Evolutionary conservation across 2,113 vertebrate species (phyloP).

Genomic region (Columba livia): DNA sequence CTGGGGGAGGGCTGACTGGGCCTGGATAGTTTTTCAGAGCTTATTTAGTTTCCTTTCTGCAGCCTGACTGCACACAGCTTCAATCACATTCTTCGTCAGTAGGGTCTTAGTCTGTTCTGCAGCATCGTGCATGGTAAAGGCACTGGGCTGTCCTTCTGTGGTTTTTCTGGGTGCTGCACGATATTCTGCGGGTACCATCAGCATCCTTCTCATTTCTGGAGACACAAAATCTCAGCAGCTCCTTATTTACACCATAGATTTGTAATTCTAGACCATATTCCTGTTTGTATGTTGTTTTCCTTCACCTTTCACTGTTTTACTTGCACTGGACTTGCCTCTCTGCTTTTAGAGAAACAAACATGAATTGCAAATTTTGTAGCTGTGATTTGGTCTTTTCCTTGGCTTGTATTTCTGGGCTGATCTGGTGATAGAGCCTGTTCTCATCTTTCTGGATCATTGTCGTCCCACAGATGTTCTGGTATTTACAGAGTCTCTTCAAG

Average conservation of each 20-base stretch:
- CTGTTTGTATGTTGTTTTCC: neutral
- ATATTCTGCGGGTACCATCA: neutral
- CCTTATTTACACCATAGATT: neutral
- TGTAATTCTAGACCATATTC: neutral
- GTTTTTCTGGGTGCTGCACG: neutral
- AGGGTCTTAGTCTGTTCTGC: neutral
- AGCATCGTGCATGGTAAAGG: neutral
- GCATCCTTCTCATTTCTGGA: neutral
- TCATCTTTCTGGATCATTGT: neutral
- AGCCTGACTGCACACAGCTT: neutral
- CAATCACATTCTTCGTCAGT: neutral
- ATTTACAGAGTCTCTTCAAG: neutral
- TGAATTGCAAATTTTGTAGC: neutral
- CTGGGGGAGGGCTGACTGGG: neutral
- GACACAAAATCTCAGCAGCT: neutral
- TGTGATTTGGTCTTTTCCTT: neutral
- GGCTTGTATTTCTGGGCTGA: neutral
- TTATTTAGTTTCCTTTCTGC: conserved; percentile 17
- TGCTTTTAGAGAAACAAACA: neutral
- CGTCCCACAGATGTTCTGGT: neutral
- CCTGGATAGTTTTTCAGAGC: neutral
- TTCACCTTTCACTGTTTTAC: neutral
- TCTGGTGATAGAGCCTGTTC: neutral
- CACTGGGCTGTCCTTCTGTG: neutral
- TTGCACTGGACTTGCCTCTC: neutral